Conservation (phyloP, 2,113 vertebrate species). For the Mustela nigripes region DNA sequence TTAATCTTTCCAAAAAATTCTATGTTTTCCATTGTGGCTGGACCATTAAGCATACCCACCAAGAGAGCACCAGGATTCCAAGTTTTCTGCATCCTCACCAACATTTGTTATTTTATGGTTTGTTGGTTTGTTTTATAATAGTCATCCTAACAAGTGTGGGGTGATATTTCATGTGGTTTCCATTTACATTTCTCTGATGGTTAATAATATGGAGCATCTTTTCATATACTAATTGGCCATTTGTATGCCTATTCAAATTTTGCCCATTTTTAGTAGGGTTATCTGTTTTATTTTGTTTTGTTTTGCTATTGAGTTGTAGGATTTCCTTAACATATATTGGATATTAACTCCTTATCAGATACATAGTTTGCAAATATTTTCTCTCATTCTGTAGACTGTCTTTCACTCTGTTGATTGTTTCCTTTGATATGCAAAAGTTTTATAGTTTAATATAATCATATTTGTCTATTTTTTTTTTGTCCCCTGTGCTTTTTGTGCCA, state of each 20-base stretch:
- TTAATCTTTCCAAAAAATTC: background rate
- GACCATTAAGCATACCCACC: background rate
- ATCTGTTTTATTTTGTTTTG: background rate
- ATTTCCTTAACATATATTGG: background rate
- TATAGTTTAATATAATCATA: background rate
- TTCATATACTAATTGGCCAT: background rate
- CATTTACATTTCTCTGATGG: background rate
- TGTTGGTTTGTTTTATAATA: background rate
- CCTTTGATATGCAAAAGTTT: background rate
- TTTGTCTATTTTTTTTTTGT: background rate
- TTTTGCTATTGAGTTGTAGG: background rate
- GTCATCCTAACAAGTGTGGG: background rate
- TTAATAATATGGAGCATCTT: background rate
- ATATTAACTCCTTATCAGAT: background rate
- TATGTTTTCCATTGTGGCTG: background rate
- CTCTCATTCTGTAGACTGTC: background rate
- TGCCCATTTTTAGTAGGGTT: background rate
- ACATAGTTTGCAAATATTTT: background rate
- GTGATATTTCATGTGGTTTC: background rate
- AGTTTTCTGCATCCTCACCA: background rate
- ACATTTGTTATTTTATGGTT: background rate
- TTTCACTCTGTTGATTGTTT: background rate
- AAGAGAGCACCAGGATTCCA: background rate
- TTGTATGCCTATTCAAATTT: background rate
- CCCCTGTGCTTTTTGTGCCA: background rate